Evolutionary conservation across 2,113 vertebrate genomes (phyloP).

Genomic region (Melanostigma gelatinosum): DNA sequence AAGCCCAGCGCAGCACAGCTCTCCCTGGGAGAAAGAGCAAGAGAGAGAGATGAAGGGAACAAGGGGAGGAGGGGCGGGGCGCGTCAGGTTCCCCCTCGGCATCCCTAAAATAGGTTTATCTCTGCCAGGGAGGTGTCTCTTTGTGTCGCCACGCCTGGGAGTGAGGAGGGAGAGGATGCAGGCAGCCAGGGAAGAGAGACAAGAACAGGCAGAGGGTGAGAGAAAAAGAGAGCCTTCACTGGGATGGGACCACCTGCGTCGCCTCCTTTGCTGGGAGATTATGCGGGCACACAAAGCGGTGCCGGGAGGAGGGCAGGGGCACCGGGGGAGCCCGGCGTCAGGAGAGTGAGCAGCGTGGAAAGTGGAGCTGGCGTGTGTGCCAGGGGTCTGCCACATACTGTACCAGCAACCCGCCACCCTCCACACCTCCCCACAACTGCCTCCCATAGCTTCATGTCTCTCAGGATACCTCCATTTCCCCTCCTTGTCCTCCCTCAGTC

Average conservation of each 20-base stretch:
- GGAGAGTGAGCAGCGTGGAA: conserved; percentile 85
- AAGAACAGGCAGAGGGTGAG: conserved; percentile 61
- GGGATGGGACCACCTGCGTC: conserved; percentile 78
- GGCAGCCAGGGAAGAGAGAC: conserved; percentile 67
- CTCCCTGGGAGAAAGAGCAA: conserved; percentile 59
- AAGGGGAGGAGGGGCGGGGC: conserved; percentile 50
- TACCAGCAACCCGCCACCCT: conserved; percentile 50
- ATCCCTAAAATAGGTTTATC: conserved; percentile 79
- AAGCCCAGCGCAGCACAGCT: conserved; percentile 69
- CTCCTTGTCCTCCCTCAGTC: conserved; percentile 22
- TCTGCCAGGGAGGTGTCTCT: conserved; percentile 78
- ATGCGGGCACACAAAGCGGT: conserved; percentile 79
- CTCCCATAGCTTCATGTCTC: conserved; percentile 36
- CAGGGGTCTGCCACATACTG: conserved; percentile 81
- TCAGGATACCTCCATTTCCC: conserved; percentile 20
- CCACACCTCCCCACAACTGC: conserved; percentile 18
- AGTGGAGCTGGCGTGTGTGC: conserved; percentile 84
- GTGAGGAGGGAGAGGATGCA: conserved; percentile 75
- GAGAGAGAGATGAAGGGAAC: conserved; percentile 48
- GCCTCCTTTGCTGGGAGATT: conserved; percentile 81
- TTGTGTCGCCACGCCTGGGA: conserved; percentile 67
- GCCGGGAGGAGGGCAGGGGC: conserved; percentile 71
- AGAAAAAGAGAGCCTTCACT: conserved; percentile 72
- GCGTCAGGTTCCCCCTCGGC: conserved; percentile 64
- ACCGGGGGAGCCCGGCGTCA: conserved; percentile 62